Evolutionary conservation across 1,140 invertebrate species (phyloP).

Genomic region (Eumeta japonica): DNA sequence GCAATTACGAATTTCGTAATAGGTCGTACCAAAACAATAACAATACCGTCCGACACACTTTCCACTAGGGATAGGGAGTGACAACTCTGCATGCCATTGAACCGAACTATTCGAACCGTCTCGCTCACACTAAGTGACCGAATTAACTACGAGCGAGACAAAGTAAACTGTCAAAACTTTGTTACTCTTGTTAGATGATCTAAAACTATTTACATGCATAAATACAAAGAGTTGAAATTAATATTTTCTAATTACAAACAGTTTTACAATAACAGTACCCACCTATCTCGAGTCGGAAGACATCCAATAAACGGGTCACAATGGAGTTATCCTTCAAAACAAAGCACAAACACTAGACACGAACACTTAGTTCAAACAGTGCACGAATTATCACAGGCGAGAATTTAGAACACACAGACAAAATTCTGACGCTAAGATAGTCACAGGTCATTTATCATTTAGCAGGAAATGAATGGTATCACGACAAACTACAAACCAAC

Average conservation of each 20-base stretch:
- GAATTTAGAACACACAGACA: no score
- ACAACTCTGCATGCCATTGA: constrained; percentile 26
- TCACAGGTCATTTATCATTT: no score
- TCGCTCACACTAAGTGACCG: constrained; percentile 20
- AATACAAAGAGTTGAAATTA: no score
- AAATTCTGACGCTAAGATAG: no score
- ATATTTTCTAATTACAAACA: no score
- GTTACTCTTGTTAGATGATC: no score
- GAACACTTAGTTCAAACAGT: constrained; percentile 35
- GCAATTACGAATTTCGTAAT: constrained; percentile 45
- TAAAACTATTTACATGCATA: constrained; percentile 32
- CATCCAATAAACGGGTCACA: constrained; percentile 41
- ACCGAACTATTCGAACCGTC: no score
- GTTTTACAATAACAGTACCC: no score
- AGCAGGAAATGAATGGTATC: no score
- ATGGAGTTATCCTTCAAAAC: constrained; percentile 40
- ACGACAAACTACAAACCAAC: no score
- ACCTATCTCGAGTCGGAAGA: constrained; percentile 47
- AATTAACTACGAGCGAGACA: constrained; percentile 22
- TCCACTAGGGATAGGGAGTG: constrained; percentile 31
- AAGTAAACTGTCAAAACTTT: constrained; percentile 42
- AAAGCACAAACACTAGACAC: constrained; percentile 46
- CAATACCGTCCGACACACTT: constrained; percentile 44
- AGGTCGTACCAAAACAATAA: constrained; percentile 47
- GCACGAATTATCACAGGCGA: no score